phyloP scores from a whole-genome alignment of 2,888 invertebrate genomes.

The Bhutanitis thaidina region DNA sequence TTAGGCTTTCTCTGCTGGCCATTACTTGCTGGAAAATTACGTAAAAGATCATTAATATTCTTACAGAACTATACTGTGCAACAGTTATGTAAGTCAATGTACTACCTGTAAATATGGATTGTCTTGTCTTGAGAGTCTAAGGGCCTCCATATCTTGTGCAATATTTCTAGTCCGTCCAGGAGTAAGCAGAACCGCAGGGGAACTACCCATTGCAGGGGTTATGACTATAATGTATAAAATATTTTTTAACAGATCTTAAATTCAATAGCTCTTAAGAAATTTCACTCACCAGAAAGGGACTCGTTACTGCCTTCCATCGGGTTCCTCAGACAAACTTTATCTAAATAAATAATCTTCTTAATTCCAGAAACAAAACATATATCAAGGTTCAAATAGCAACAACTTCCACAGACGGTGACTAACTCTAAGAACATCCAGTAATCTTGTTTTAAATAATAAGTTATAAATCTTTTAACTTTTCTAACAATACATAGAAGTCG shows the following conservation, averaged over 20 bases:
- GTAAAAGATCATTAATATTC: background rate
- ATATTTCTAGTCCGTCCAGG: constrained; percentile 88
- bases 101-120: constrained; percentile 89
- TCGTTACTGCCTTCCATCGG: constrained; percentile 66
- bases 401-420: background rate
- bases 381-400: background rate
- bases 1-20: constrained; percentile 89
- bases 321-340: background rate
- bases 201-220: constrained; percentile 52
- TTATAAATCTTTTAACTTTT: background rate
- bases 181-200: constrained; percentile 83
- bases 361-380: background rate
- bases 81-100: constrained; percentile 11
- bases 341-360: background rate
- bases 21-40: constrained; percentile 81
- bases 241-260: no score
- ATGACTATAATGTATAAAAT: constrained; percentile 40
- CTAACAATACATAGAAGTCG: background rate
- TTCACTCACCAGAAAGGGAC: constrained; percentile 58
- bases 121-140: constrained; percentile 89
- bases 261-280: background rate
- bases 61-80: background rate
- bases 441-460: background rate
- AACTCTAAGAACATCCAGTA: background rate
- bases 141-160: constrained; percentile 91